phyloP scores from a whole-genome alignment of 2,113 vertebrate genomes.

The Cathartes aura region DNA sequence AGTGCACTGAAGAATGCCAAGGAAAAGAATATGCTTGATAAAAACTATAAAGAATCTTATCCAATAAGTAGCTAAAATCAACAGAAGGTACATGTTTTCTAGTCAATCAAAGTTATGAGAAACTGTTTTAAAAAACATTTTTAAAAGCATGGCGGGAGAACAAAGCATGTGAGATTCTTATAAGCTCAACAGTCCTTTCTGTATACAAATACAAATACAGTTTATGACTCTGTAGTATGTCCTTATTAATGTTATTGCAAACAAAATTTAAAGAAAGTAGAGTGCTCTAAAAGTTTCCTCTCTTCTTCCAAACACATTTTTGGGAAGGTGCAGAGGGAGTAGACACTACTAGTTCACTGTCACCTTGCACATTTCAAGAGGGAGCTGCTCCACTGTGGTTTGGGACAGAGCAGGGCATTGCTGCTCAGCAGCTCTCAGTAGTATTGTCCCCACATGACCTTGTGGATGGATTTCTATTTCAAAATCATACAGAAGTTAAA shows the following conservation, averaged over 20 bases:
- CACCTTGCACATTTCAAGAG: not conserved
- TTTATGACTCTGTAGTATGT: not conserved
- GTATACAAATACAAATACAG: not conserved
- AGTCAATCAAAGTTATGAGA: not conserved
- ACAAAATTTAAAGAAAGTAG: not conserved
- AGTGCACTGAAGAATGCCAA: not conserved
- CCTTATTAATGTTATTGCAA: not conserved
- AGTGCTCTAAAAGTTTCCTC: not conserved
- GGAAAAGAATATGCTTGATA: not conserved
- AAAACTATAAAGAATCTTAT: not conserved
- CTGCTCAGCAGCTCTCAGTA: not conserved
- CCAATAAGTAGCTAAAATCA: not conserved
- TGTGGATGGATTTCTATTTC: not conserved
- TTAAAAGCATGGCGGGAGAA: not conserved
- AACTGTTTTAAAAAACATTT: not conserved
- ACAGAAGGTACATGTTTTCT: not conserved
- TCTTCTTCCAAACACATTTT: not conserved
- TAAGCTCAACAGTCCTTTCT: not conserved
- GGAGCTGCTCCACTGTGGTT: not conserved
- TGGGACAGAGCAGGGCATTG: not conserved
- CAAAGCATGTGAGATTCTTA: not conserved
- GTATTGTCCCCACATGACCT: slow-evolving; percentile 15
- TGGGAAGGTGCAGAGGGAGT: not conserved
- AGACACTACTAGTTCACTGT: not conserved
- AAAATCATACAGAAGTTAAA: not conserved